Base-by-base conservation (phyloP, 2,888 invertebrate species). In the Cremastinae sp. region DNA sequence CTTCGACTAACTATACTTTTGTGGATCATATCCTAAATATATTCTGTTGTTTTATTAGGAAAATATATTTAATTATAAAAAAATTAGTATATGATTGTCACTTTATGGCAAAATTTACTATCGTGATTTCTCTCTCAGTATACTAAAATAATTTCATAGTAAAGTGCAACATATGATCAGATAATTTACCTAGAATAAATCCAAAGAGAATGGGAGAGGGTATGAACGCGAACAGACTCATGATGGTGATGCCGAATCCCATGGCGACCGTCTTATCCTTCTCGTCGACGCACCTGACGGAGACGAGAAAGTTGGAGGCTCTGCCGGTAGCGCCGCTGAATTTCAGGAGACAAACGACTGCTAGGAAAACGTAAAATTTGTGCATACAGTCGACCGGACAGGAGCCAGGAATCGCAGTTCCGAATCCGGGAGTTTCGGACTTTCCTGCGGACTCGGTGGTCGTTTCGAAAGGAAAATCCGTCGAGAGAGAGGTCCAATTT, bases 141-240 rank as follows among this genome's bases (percentile, higher is more conserved):
- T n/a, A n/a, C n/a, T n/a, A n/a, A n/a, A n/a, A n/a, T n/a, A n/a
- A n/a, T n/a, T n/a, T n/a, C n/a, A n/a, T n/a, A n/a, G n/a, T n/a
- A n/a, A n/a, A n/a, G n/a, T n/a, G n/a, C n/a, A n/a, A n/a, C n/a
- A n/a, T n/a, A n/a, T n/a, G n/a, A n/a, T n/a, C n/a, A n/a, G n/a
- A n/a, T n/a, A n/a, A n/a, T n/a, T n/a, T 88, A 93, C 93, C 93
- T 82, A 95, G 91, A 66, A 95, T 92, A 82, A 92, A 93, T 65
- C 95, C 95, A 83, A 95, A 95, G 71, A 95, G 90, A 79, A 96
- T 94, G 0, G 95, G 95, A 56, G 94, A 94, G 0, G 95, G 95
- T 81, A 95, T 93, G 83, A 95, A 94, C 8, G 94, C 94, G 81
- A 94, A 92, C 69, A 94, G 90, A 77, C 94, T 94, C 91, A 94